A percentile compares a stretch with the other conserved stretches of the same genome.
These are phyloP conservation scores for Caradrina kadenii DNA, from an alignment of 2,888 invertebrate species.

Conservation along the genomic window DNA sequence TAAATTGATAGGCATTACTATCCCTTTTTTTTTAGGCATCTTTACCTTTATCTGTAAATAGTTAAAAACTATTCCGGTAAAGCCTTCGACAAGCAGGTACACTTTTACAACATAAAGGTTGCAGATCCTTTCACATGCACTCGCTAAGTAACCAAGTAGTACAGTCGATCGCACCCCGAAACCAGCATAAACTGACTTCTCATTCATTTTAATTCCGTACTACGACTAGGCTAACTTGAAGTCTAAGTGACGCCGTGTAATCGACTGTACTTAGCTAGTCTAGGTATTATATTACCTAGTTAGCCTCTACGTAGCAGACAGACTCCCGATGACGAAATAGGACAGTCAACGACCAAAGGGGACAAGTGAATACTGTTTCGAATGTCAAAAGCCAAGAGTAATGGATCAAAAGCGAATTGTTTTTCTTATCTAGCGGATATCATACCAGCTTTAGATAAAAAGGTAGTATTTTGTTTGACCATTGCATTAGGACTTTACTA, in stretches of 20 bases:
- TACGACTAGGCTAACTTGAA: background rate
- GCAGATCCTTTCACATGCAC: slow-evolving; percentile 23
- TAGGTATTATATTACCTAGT: slow-evolving; percentile 13
- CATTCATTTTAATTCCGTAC: too few species aligned
- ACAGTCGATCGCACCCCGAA: background rate
- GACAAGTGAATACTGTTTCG: slow-evolving; percentile 11
- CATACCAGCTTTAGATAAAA: background rate
- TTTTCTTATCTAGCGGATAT: slow-evolving; percentile 10
- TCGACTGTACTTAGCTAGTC: background rate
- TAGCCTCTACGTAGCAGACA: slow-evolving; percentile 7
- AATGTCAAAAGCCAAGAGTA: slow-evolving; percentile 21
- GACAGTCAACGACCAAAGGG: background rate
- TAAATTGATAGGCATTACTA: too few species aligned
- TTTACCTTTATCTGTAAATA: background rate
- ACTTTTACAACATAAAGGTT: slow-evolving; percentile 26
- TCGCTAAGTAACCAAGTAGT: background rate
- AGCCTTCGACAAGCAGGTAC: slow-evolving; percentile 8
- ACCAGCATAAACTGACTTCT: background rate
- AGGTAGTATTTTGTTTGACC: background rate
- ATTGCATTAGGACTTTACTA: background rate
- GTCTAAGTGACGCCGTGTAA: background rate
- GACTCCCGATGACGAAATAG: slow-evolving; percentile 19
- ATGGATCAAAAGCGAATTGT: slow-evolving; percentile 16
- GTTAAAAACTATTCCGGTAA: background rate
- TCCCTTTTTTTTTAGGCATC: background rate